A percentile compares a stretch with the other conserved stretches of the same genome.
phyloP scores from a whole-genome alignment of 2,888 invertebrate genomes.

The Arctia plantaginis region DNA sequence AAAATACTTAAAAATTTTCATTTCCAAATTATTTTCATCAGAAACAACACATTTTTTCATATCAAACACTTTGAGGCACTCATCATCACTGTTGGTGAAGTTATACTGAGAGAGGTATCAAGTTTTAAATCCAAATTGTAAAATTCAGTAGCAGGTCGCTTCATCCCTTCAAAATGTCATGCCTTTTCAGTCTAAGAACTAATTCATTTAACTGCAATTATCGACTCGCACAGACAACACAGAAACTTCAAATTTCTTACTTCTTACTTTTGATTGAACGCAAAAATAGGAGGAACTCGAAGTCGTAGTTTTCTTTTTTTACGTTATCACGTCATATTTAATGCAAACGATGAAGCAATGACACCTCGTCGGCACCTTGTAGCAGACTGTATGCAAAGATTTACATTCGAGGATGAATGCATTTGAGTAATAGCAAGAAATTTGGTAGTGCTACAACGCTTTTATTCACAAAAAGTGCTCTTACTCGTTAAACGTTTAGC shows the following conservation, averaged over 20 bases:
- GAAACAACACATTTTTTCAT: too few species aligned
- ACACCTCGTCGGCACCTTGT: slow-evolving; percentile 30
- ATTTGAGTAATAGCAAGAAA: slow-evolving; percentile 32
- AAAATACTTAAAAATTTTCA: too few species aligned
- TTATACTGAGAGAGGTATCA: too few species aligned
- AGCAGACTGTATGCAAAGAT: slow-evolving; percentile 48
- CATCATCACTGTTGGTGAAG: too few species aligned
- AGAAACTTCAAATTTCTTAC: neutral
- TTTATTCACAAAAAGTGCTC: neutral
- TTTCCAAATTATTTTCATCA: too few species aligned
- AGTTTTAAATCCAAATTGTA: too few species aligned
- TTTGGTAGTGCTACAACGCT: neutral
- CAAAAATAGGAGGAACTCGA: neutral
- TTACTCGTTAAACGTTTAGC: neutral
- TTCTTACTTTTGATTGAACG: slow-evolving; percentile 1
- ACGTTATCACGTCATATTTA: slow-evolving; percentile 32
- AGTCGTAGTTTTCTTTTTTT: slow-evolving; percentile 32
- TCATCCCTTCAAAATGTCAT: too few species aligned
- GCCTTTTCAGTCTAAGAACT: too few species aligned
- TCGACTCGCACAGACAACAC: too few species aligned
- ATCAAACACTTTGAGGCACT: too few species aligned
- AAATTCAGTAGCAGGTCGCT: too few species aligned
- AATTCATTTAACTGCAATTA: too few species aligned
- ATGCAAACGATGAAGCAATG: slow-evolving; percentile 48
- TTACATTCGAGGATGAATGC: slow-evolving; percentile 44